Evolutionary conservation across 2,888 invertebrate genomes (phyloP), one percentile per base, ranked within the genome.

Genomic region (Calameuta filiformis): DNA sequence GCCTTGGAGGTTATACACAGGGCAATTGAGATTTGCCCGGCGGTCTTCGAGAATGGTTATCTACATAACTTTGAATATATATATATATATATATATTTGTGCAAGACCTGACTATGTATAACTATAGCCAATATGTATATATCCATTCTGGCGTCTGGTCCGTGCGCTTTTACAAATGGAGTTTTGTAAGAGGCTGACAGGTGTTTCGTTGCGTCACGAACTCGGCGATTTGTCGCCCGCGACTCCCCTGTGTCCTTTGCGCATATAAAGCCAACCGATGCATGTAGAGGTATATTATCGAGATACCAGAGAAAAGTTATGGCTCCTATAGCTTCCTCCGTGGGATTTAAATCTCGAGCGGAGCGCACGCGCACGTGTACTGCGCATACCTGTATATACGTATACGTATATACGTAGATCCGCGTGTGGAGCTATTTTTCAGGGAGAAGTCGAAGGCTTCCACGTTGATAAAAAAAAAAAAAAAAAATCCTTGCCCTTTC

Each of bases 181-280:
- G 85, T 88, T 88, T 88, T 87, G 88, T 87, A 88, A 88, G 82
- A 73, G 80, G 79, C 73, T 77, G 84, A 86, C 87, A 88, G 88
- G 88, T 88, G 86, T 87, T 85, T 83, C 76, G 82, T 88, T 87
- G 85, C 88, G 82, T 86, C 86, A 87, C 82, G 76, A 56, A 73
- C 75, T 35, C 73, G 73, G 83, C 84, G 86, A 87, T 88, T 86
- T 86, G 86, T 88, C 86, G 79, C 77, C 80, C 71, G 77, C 75
- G 74, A 73, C 69, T 73, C 71, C 71, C 56, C 15, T 23, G 56
- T 56, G 56, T 56, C 23, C 56, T 56, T 56, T 56, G 56, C 56
- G 56, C 9, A 56, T 23, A 56, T 23, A 56, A 56, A 56, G 23
- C 56, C 56, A 56, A 23, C 56, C 56, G 56, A 56, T 9, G 3